phyloP scores from a whole-genome alignment of 2,888 invertebrate species.

The Dorcus parallelipipedus region DNA sequence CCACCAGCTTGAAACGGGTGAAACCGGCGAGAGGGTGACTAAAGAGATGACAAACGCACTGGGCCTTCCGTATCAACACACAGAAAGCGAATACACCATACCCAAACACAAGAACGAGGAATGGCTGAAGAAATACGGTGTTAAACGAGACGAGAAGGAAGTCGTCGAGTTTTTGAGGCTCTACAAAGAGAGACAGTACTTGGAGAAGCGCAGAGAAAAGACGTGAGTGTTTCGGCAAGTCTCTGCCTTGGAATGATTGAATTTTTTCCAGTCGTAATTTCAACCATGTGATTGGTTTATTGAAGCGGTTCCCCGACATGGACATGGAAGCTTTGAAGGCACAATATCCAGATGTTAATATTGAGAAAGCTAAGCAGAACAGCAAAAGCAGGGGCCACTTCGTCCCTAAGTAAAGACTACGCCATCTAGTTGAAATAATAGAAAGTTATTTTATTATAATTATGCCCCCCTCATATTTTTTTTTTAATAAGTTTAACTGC shows the following conservation, averaged over 20 bases:
- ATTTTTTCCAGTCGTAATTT: slow-evolving; percentile 54
- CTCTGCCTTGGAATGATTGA: background rate
- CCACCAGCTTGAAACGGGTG: slow-evolving; percentile 83
- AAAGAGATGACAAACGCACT: slow-evolving; percentile 57
- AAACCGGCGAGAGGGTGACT: slow-evolving; percentile 73
- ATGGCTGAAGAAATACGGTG: slow-evolving; percentile 59
- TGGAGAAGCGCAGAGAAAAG: slow-evolving; percentile 54
- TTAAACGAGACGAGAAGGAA: slow-evolving; percentile 57
- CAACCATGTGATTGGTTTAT: slow-evolving; percentile 65
- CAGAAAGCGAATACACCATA: slow-evolving; percentile 59
- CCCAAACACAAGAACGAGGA: slow-evolving; percentile 65
- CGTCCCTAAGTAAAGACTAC: slow-evolving; percentile 44
- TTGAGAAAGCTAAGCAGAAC: slow-evolving; percentile 60
- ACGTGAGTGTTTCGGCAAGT: slow-evolving; percentile 48
- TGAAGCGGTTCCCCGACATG: slow-evolving; percentile 74
- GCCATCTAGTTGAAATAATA: background rate
- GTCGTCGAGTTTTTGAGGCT: slow-evolving; percentile 60
- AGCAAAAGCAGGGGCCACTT: slow-evolving; percentile 63
- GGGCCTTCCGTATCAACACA: slow-evolving; percentile 59
- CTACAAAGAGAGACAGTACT: slow-evolving; percentile 64
- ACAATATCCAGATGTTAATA: slow-evolving; percentile 73
- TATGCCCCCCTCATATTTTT: too few species aligned
- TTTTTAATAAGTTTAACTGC: too few species aligned
- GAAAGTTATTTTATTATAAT: too few species aligned
- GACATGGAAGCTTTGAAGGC: slow-evolving; percentile 66